A percentile compares a stretch with the other conserved stretches of the same genome.
These are phyloP conservation scores for Napeogenes inachia DNA, from an alignment of 2,888 invertebrate genomes.

Conservation along the genomic window DNA sequence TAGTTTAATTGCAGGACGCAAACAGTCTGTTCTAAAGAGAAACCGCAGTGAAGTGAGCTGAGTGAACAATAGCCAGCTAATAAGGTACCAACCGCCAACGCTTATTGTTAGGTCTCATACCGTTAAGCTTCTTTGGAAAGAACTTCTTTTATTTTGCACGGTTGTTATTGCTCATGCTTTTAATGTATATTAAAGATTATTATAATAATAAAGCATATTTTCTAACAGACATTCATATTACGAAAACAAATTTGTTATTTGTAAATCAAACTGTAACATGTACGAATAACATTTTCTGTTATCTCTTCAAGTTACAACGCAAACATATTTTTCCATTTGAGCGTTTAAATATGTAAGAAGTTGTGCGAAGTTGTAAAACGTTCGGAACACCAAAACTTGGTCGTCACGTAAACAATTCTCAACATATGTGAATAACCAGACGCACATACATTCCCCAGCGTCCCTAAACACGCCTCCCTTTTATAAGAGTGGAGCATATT, in stretches of 20 bases:
- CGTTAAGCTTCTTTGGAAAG: slow-evolving; percentile 17
- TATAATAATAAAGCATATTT: neutral
- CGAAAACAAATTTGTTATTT: too few relatives aligned
- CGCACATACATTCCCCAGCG: slow-evolving; percentile 15
- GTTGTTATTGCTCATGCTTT: neutral
- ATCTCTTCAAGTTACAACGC: neutral
- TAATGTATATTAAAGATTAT: neutral
- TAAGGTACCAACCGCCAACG: slow-evolving; percentile 38
- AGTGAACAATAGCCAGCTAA: slow-evolving; percentile 53
- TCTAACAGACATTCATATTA: too few relatives aligned
- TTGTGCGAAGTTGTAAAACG: slow-evolving; percentile 21
- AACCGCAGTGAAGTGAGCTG: slow-evolving; percentile 44
- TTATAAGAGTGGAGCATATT: too few relatives aligned
- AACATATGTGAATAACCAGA: slow-evolving; percentile 14
- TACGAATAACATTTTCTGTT: too few relatives aligned
- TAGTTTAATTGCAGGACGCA: slow-evolving; percentile 57
- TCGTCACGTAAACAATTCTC: slow-evolving; percentile 27
- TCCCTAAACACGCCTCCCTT: neutral
- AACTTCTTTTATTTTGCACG: neutral
- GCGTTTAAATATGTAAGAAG: slow-evolving; percentile 24
- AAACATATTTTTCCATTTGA: slow-evolving; percentile 13
- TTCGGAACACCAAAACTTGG: slow-evolving; percentile 18
- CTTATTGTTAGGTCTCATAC: slow-evolving; percentile 20
- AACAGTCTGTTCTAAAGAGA: slow-evolving; percentile 53
- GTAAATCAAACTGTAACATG: too few relatives aligned